Percentiles rank a stretch among this genome's conserved stretches.
These are phyloP conservation scores for Nymphalis io DNA, from an alignment of 1,140 invertebrate species.

Conservation along the genomic window DNA sequence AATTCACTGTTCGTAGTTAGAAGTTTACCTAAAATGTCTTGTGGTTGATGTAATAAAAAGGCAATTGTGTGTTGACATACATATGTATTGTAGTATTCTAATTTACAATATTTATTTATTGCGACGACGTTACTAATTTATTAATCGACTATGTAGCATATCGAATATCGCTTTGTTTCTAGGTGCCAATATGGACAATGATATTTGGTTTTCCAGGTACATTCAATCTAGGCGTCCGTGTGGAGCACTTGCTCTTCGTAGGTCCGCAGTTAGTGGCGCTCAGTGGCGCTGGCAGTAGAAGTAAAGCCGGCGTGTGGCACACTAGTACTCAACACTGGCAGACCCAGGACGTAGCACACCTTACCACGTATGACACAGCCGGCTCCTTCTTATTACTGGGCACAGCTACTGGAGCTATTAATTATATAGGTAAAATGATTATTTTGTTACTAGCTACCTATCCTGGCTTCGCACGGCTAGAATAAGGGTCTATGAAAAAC, in stretches of 20 bases:
- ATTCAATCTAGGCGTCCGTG: slow-evolving; percentile 94
- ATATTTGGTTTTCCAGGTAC: slow-evolving; percentile 84
- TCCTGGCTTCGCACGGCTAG: no score
- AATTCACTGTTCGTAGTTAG: background rate
- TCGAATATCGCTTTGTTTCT: no score
- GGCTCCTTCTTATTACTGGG: slow-evolving; percentile 97
- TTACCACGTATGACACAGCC: slow-evolving; percentile 97
- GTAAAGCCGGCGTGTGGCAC: slow-evolving; percentile 99
- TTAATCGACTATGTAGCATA: no score
- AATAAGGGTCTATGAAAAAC: no score
- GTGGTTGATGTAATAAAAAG: no score
- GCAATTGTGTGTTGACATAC: no score
- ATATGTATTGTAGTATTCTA: no score
- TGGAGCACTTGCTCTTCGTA: slow-evolving; percentile 98
- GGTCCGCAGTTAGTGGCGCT: slow-evolving; percentile 97
- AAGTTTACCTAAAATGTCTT: no score
- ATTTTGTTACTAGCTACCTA: no score
- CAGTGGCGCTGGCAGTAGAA: slow-evolving; percentile 83
- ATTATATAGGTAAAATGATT: slow-evolving; percentile 92
- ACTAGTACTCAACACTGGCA: slow-evolving; percentile 99
- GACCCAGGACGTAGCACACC: slow-evolving; percentile 96
- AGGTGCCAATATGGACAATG: no score
- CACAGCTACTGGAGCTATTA: slow-evolving; percentile 97
- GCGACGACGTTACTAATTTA: no score
- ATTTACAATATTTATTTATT: no score